A percentile compares a stretch with the other conserved stretches of the same genome.
These are phyloP conservation scores for Siniperca chuatsi DNA, from an alignment of 2,113 vertebrate species.

Conservation along the genomic window DNA sequence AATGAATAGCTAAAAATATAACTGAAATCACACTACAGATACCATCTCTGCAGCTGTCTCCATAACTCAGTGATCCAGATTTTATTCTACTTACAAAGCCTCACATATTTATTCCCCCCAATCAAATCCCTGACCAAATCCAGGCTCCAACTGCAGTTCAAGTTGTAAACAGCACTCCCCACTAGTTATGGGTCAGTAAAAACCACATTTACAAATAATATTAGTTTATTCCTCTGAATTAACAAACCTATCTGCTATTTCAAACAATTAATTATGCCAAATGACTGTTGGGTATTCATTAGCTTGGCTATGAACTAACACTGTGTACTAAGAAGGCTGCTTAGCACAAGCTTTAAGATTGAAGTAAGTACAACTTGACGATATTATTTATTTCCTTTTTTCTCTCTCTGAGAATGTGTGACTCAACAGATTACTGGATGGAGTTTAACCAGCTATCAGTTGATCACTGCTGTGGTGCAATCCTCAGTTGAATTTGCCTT, in stretches of 20 bases:
- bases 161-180: not conserved
- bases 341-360: not conserved
- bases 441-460: slow-evolving; percentile 9
- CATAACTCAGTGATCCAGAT: slow-evolving; percentile 45
- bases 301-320: slow-evolving; percentile 2
- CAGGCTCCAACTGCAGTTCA: not conserved
- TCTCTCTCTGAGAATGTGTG: not conserved
- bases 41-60: slow-evolving; percentile 38
- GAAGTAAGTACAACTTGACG: not conserved
- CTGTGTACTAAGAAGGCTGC: not conserved
- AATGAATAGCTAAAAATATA: slow-evolving; percentile 67
- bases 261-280: slow-evolving; percentile 31
- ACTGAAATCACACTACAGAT: slow-evolving; percentile 51
- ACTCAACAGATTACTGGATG: not conserved
- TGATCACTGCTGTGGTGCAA: slow-evolving; percentile 20
- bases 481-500: not conserved
- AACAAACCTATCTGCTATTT: slow-evolving; percentile 8
- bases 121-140: slow-evolving; percentile 15
- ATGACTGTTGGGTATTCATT: slow-evolving; percentile 23
- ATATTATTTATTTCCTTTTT: not conserved
- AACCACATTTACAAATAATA: not conserved
- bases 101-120: not conserved
- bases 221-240: slow-evolving; percentile 12
- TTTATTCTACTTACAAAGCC: slow-evolving; percentile 5
- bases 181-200: not conserved